Evolutionary conservation across 1,140 invertebrate species (phyloP).

Genomic region (Bradynema listronoti): DNA sequence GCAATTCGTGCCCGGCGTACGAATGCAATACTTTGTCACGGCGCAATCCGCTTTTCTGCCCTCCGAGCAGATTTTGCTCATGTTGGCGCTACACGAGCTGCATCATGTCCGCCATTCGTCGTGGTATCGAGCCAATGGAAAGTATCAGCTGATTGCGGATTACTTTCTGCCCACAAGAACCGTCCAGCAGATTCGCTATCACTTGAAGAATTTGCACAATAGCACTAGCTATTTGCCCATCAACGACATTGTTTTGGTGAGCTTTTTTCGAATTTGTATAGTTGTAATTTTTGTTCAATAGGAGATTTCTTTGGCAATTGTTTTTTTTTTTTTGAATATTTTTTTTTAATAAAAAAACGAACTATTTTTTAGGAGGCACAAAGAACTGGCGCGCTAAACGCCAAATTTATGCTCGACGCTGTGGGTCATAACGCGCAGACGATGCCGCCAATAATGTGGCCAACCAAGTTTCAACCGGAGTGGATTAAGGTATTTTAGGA

Average conservation of each 20-base stretch:
- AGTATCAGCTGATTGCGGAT: conserved; percentile 28
- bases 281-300: conserved; percentile 1
- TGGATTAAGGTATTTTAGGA: conserved; percentile 26
- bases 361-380: conserved; percentile 34
- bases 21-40: background rate
- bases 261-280: background rate
- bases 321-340: conserved; percentile 13
- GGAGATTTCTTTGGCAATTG: background rate
- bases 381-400: conserved; percentile 28
- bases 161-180: conserved; percentile 39
- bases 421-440: conserved; percentile 26
- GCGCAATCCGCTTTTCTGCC: conserved; percentile 13
- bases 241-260: conserved; percentile 29
- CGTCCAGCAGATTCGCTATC: conserved; percentile 35
- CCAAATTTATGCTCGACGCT: conserved; percentile 16
- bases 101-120: conserved; percentile 26
- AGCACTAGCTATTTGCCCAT: conserved; percentile 13
- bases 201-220: conserved; percentile 29
- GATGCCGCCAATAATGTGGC: conserved; percentile 30
- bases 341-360: too few species aligned
- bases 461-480: conserved; percentile 21
- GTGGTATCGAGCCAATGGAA: conserved; percentile 9
- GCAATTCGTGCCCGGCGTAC: conserved; percentile 14
- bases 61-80: conserved; percentile 23
- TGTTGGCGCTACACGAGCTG: conserved; percentile 23